Evolutionary conservation across 2,797 vertebrate genomes (phyloP), one percentile per base, ranked within the genome.

Genomic region (Lophius americanus): DNA sequence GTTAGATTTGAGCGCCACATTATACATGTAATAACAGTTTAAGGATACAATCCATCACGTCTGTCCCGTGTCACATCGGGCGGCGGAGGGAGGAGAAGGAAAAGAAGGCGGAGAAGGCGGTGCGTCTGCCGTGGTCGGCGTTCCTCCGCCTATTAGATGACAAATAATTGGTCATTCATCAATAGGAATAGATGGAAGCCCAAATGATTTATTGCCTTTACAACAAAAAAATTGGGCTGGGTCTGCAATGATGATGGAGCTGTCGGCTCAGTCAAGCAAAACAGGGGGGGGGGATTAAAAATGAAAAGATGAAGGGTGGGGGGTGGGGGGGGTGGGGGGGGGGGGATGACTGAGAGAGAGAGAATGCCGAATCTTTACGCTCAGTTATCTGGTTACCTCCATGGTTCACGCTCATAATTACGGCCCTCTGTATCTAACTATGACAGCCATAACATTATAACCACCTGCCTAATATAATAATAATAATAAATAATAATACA

Each of bases 151-250:
- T 93, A 97, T 97, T 97, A 96, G 95, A 97, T 95, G 95, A 96
- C 96, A 98, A 98, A 98, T 98, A 98, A 97, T 96, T 96, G 96
- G 95, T 94, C 94, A 92, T 98, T 98, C 96, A 98, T 99, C 96
- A 98, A 97, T 97, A 98, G 96, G 95, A 96, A 96, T 95, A 95
- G 95, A 97, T 96, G 97, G 96, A 95, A 96, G 95, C 90, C 95
- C 94, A 94, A 95, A 95, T 99, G 97, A 99, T 98, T 98, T 98
- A 99, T 98, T 94, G 94, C 96, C 89, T 91, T 95, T 92, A 85
- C 91, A 68, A 60, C 62, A 75, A 81, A 83, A 81, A 75, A 82
- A 75, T 62, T 75, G 83, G 84, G 68, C 75, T 4, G 76, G 74
- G 60, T 63, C 70, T 86, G 87, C 49, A 90, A 78, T 56, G 73